These are phyloP conservation scores for Cheilosia grossa DNA, from an alignment of 2,888 invertebrate species.

Conservation along the genomic window DNA sequence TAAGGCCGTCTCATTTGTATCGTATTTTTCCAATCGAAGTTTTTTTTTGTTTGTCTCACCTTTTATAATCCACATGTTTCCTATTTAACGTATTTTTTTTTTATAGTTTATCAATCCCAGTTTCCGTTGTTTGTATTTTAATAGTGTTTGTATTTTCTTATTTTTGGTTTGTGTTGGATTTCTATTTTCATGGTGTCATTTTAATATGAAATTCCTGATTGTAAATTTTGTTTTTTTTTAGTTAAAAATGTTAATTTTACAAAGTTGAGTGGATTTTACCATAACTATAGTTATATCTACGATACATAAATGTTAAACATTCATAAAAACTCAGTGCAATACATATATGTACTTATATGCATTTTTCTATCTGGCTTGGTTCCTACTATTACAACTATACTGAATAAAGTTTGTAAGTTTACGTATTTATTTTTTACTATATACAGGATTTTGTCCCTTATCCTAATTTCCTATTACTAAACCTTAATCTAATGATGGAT, in stretches of 20 bases:
- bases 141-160: constrained; percentile 35
- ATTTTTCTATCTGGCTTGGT: constrained; percentile 43
- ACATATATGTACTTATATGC: constrained; percentile 55
- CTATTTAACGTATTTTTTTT: constrained; percentile 39
- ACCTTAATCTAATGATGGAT: constrained; percentile 18
- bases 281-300: constrained; percentile 50
- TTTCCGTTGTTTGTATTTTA: constrained; percentile 45
- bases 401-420: constrained; percentile 71
- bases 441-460: constrained; percentile 33
- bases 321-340: constrained; percentile 74
- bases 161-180: constrained; percentile 57
- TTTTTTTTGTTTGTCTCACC: constrained; percentile 22
- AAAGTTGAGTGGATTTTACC: constrained; percentile 50
- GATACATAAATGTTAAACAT: constrained; percentile 66
- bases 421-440: constrained; percentile 65
- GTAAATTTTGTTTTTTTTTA: constrained; percentile 51
- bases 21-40: constrained; percentile 67
- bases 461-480: constrained; percentile 4
- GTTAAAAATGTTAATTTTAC: constrained; percentile 42
- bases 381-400: constrained; percentile 48
- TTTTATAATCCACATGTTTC: constrained; percentile 34
- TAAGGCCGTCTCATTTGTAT: constrained; percentile 76
- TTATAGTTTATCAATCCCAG: constrained; percentile 66
- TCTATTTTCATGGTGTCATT: constrained; percentile 71
- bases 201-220: constrained; percentile 77